Percentiles rank a stretch among this genome's conserved stretches.
Evolutionary conservation across 2,113 vertebrate species (phyloP).

Genomic region (Paralichthys olivaceus): DNA sequence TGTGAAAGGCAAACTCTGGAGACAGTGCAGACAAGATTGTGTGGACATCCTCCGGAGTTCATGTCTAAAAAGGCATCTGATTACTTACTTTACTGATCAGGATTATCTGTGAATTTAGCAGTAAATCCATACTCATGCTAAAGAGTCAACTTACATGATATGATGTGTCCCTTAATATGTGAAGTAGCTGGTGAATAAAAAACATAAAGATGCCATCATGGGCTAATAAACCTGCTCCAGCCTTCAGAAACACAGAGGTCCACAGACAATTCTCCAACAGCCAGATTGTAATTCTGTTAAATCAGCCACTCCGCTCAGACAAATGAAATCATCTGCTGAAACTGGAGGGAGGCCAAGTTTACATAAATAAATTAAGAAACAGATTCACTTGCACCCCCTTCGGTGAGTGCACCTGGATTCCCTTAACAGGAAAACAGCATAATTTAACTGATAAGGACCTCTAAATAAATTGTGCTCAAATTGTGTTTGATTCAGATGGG

Average conservation of each 20-base stretch:
- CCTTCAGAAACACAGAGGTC: slow-evolving; percentile 58
- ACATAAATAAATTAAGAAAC: slow-evolving; percentile 81
- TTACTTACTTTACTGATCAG: background rate
- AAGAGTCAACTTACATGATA: slow-evolving; percentile 2
- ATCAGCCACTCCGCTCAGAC: slow-evolving; percentile 74
- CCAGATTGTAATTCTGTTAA: slow-evolving; percentile 78
- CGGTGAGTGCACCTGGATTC: slow-evolving; percentile 74
- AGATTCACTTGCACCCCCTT: slow-evolving; percentile 75
- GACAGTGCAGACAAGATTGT: no score
- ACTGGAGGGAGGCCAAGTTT: slow-evolving; percentile 77
- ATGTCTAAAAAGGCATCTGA: background rate
- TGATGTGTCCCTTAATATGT: slow-evolving; percentile 22
- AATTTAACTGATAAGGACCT: slow-evolving; percentile 68
- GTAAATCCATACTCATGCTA: background rate
- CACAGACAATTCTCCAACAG: slow-evolving; percentile 69
- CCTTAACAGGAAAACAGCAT: slow-evolving; percentile 58
- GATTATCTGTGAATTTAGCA: background rate
- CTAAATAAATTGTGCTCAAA: slow-evolving; percentile 65
- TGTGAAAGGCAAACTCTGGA: no score
- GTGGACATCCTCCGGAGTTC: background rate
- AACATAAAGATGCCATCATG: slow-evolving; percentile 35
- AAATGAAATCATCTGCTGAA: slow-evolving; percentile 80
- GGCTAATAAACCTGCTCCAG: slow-evolving; percentile 62
- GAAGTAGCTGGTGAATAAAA: slow-evolving; percentile 3
- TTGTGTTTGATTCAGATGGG: slow-evolving; percentile 32